These are phyloP conservation scores for Criorhina ranunculi DNA, from an alignment of 2,888 invertebrate species.

Conservation along the genomic window DNA sequence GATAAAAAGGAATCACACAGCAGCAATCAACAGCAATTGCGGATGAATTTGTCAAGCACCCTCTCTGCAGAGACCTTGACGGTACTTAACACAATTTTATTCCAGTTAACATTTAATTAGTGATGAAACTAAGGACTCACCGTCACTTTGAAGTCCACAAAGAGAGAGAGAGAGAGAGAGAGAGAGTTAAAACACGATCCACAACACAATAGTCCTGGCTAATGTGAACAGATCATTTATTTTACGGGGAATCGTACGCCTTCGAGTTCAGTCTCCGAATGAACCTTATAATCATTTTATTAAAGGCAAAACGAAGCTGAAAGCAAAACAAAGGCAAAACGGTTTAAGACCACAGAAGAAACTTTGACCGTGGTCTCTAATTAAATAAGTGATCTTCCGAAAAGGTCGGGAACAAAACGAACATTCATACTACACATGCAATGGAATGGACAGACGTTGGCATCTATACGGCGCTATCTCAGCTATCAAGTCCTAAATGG, in stretches of 20 bases:
- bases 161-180: too few species aligned
- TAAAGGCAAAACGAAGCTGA: constrained; percentile 26
- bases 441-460: constrained; percentile 15
- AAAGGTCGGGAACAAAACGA: constrained; percentile 65
- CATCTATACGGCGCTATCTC: constrained; percentile 53
- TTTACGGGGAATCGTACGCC: constrained; percentile 48
- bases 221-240: constrained; percentile 55
- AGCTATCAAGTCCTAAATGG: constrained; percentile 67
- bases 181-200: neutral
- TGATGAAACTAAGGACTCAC: neutral
- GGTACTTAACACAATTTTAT: constrained; percentile 69
- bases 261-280: constrained; percentile 24
- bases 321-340: constrained; percentile 15
- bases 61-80: constrained; percentile 74
- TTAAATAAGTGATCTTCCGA: constrained; percentile 73
- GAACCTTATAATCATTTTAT: constrained; percentile 69
- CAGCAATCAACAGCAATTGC: constrained; percentile 66
- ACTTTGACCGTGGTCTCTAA: constrained; percentile 73
- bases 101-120: constrained; percentile 59
- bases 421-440: constrained; percentile 19
- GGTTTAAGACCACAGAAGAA: constrained; percentile 45
- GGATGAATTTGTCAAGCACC: constrained; percentile 71
- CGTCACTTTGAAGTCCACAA: neutral
- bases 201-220: constrained; percentile 1
- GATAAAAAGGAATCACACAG: constrained; percentile 43